These are phyloP conservation scores for Stenurella melanura DNA, from an alignment of 2,888 invertebrate genomes.

Conservation along the genomic window DNA sequence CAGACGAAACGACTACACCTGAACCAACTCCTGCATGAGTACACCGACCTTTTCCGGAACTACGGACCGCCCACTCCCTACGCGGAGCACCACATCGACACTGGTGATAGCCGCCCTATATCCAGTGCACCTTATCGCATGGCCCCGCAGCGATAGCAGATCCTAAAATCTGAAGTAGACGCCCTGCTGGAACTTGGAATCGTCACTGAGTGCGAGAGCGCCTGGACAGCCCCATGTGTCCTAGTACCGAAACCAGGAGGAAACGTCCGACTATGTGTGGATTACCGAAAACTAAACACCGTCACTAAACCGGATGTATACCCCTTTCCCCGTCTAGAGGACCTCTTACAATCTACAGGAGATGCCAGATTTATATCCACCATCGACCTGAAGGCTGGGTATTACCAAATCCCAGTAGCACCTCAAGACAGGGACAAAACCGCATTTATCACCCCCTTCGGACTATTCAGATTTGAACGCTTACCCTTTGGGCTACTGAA, in stretches of 20 bases:
- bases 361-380: slow-evolving; percentile 10
- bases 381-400: no score
- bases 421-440: slow-evolving; percentile 44
- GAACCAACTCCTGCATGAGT: neutral
- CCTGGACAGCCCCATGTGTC: slow-evolving; percentile 66
- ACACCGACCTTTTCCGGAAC: neutral
- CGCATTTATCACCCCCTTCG: slow-evolving; percentile 40
- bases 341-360: slow-evolving; percentile 44
- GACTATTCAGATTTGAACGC: slow-evolving; percentile 40
- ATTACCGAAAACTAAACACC: slow-evolving; percentile 60
- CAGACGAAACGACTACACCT: no score
- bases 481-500: slow-evolving; percentile 49
- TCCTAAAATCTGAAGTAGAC: slow-evolving; percentile 57
- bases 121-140: slow-evolving; percentile 60
- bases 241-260: slow-evolving; percentile 65
- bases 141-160: slow-evolving; percentile 54
- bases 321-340: slow-evolving; percentile 48
- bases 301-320: slow-evolving; percentile 41
- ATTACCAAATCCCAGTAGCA: slow-evolving; percentile 41
- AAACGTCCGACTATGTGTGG: slow-evolving; percentile 62
- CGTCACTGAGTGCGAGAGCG: slow-evolving; percentile 67
- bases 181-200: slow-evolving; percentile 62
- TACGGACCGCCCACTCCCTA: neutral
- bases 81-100: neutral
- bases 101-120: neutral